Percentiles rank a stretch among this genome's conserved stretches.
These are phyloP conservation scores for Trachymyrmex cornetzi DNA, from an alignment of 1,140 invertebrate genomes.

Conservation along the genomic window DNA sequence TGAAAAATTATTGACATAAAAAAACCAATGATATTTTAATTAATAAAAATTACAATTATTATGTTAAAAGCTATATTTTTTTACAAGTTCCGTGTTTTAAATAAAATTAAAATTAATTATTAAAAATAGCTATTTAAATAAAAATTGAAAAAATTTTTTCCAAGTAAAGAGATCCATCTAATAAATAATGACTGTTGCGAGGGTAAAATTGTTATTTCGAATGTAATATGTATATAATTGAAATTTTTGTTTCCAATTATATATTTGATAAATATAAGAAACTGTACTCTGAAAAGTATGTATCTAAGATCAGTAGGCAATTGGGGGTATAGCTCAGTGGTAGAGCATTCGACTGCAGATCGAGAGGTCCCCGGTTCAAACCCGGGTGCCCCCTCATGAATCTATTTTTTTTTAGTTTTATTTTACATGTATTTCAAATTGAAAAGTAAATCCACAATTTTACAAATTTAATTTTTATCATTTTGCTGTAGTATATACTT, in stretches of 20 bases:
- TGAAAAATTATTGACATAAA: neutral
- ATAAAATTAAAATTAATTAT: neutral
- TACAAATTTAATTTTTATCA: too few relatives aligned
- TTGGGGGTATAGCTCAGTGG: conserved; percentile 91
- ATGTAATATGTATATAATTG: neutral
- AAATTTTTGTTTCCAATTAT: neutral
- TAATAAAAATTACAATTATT: neutral
- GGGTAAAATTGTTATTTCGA: neutral
- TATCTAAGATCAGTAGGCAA: neutral
- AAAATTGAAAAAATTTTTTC: neutral
- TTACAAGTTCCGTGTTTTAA: neutral
- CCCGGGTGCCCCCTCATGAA: conserved; percentile 93
- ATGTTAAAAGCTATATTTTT: neutral
- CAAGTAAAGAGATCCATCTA: neutral
- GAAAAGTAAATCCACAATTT: too few relatives aligned
- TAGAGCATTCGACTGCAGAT: conserved; percentile 95
- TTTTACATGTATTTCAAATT: too few relatives aligned
- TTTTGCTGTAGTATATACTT: too few relatives aligned
- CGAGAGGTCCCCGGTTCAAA: conserved; percentile 97
- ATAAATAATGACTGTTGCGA: neutral
- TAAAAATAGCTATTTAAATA: neutral
- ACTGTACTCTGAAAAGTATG: neutral
- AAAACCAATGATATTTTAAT: neutral
- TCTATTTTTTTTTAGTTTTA: conserved; percentile 71
- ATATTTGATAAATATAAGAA: neutral